Percentiles rank a stretch among this genome's conserved stretches.
These are phyloP conservation scores for Zygothrica quintamaculata DNA, from an alignment of 2,888 invertebrate species.

Conservation along the genomic window DNA sequence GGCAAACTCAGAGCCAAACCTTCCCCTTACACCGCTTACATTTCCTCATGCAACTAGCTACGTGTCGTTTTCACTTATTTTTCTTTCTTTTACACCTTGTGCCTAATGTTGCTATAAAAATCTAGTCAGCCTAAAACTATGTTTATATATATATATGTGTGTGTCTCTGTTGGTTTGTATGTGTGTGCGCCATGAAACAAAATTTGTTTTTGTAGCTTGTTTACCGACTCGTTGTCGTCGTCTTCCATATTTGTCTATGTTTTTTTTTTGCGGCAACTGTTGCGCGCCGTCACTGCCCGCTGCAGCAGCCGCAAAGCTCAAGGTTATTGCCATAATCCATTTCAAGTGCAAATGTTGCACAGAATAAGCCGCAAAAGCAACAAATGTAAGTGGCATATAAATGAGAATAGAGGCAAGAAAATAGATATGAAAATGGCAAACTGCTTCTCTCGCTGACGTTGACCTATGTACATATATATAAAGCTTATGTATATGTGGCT, in stretches of 20 bases:
- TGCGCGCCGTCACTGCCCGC: conserved; percentile 48
- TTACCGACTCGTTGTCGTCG: conserved; percentile 55
- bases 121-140: conserved; percentile 34
- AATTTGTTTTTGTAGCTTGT: conserved; percentile 61
- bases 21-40: conserved; percentile 5
- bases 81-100: conserved; percentile 39
- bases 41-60: conserved; percentile 1
- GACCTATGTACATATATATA: conserved; percentile 14
- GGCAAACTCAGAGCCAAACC: conserved; percentile 52
- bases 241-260: conserved; percentile 67
- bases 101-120: conserved; percentile 43
- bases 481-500: conserved; percentile 5
- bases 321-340: conserved; percentile 82
- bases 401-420: conserved; percentile 52
- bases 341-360: conserved; percentile 79
- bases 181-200: conserved; percentile 47
- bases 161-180: conserved; percentile 27
- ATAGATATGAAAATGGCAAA: conserved; percentile 54
- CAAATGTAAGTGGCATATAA: conserved; percentile 44
- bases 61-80: conserved; percentile 34
- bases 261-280: conserved; percentile 69
- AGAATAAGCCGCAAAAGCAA: conserved; percentile 54
- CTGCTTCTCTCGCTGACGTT: conserved; percentile 33
- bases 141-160: conserved; percentile 8
- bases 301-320: conserved; percentile 69